Evolutionary conservation across 2,113 vertebrate species (phyloP), one percentile per base, ranked within the genome.

Genomic region (Chascanopsetta lugubris): DNA sequence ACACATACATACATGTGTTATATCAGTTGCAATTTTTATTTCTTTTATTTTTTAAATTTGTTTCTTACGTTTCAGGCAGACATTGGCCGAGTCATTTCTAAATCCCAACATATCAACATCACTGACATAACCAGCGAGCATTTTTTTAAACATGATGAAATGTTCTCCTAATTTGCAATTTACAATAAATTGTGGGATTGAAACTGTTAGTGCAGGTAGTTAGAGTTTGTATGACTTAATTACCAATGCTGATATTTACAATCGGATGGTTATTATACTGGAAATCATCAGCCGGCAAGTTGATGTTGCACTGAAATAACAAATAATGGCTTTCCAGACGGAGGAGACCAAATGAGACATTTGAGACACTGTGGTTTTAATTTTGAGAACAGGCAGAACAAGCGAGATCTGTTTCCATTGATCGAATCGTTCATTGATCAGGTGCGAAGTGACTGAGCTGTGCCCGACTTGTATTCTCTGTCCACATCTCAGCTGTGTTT

Each of bases 301-400:
- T 27, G n/a, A 63, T 62, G n/a, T 26, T 63, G 34, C 4, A 18
- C 30, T 38, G 6, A 50, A 18, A 40, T 62, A 2, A 42, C 22
- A 54, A 48, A 38, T 22, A 29, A 2, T 58, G 18, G 36, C 36
- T 45, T 6, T 54, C 17, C 25, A 8, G 18, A 11, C 34, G 6
- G 12, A 30, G 13, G 1, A 42, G 29, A 64, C n/a, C 30, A 42
- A 50, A n/a, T 20, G 12, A 29, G 6, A 29, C 47, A 25, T 55
- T 34, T 8, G 15, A 34, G 25, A 56, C 17, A 20, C n/a, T 22
- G 13, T 43, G 40, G 27, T 43, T 48, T 26, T 67, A 26, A 55
- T 24, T 20, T 53, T 18, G 8, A 18, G 17, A 2, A 32, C 49
- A 40, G 24, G 18, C 34, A 65, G 61, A n/a, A 43, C 13, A 15